Base-by-base conservation (phyloP, 2,797 vertebrate genomes). In the Betta splendens region DNA sequence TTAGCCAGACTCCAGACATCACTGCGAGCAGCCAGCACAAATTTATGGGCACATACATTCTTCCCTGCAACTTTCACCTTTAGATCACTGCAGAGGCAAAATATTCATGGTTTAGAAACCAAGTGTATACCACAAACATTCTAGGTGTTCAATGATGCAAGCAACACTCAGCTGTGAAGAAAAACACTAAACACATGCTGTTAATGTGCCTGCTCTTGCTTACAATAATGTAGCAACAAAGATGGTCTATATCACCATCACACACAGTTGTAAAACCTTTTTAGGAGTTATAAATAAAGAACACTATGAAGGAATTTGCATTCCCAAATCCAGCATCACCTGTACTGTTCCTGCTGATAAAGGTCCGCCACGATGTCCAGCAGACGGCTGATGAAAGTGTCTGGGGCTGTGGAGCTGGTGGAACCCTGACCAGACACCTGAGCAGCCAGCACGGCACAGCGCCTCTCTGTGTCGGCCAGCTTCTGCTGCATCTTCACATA, bases 401-500 rank as follows among this genome's bases (percentile, higher is more conserved):
- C 94, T 0, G 82, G 89, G 71, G 91, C 77, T 72, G 67, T 54
- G 3, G 84, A 64, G 64, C 28, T 39, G 63, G 69, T 1, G 9
- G 79, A 28, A 18, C 91, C 93, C 58, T 92, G 93, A 73, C 86
- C 85, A 1, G 90, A 42, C 12, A 90, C 81, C 84, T 96, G 94
- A 0, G 95, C 96, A 0, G 94, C 93, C 54, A 99, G 89, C 47
- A 98, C 74, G 1, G 86, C 92, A 40, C 95, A 99, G 52, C 90
- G 94, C 83, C 95, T 91, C 71, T 99, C 98, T 0, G 96, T 98
- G 77, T 99, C 96, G 0, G 93, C 95, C 63, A 99, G 80, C 75
- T 95, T 97, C 93, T 96, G 96, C 91, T 99, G 98, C 92, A 99
- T 92, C 89, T 98, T 99, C 78, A 99, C 98, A 12, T 99, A 99